phyloP scores from a whole-genome alignment of 2,888 invertebrate species.

The Erebia ligea region DNA sequence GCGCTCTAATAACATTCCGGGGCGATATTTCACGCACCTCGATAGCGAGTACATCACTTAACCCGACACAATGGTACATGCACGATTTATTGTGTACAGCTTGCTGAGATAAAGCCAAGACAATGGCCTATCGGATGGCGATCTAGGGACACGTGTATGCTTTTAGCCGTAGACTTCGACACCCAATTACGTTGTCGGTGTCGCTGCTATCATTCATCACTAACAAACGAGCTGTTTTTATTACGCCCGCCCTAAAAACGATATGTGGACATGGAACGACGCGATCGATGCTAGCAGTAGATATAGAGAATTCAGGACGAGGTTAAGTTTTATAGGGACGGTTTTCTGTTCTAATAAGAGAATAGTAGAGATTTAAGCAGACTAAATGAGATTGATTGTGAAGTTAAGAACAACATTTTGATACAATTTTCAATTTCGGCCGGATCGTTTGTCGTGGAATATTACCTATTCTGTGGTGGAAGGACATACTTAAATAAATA shows the following conservation, averaged over 20 bases:
- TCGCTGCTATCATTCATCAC: conserved; percentile 71
- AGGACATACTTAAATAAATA: neutral
- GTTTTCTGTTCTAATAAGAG: conserved; percentile 4
- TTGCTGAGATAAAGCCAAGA: conserved; percentile 72
- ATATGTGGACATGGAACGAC: conserved; percentile 19
- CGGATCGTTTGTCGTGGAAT: neutral
- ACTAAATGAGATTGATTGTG: neutral
- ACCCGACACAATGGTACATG: conserved; percentile 62
- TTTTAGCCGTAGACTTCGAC: conserved; percentile 77
- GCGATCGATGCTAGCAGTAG: conserved; percentile 13
- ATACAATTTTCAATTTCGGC: neutral
- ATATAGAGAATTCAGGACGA: conserved; percentile 16
- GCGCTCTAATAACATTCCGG: conserved; percentile 76
- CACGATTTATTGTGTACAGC: conserved; percentile 77
- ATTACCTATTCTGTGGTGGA: no score
- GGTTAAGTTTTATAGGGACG: neutral
- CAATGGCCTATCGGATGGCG: conserved; percentile 74
- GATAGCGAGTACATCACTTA: conserved; percentile 56
- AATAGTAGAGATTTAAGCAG: neutral
- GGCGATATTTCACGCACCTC: conserved; percentile 56
- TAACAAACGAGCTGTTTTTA: conserved; percentile 68
- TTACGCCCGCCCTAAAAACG: conserved; percentile 43
- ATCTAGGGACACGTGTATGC: conserved; percentile 76
- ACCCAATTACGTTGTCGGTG: conserved; percentile 74
- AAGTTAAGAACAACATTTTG: neutral